Evolutionary conservation across 2,888 invertebrate genomes (phyloP), one percentile per base, ranked within the genome.

Genomic region (Apotomis capreana): DNA sequence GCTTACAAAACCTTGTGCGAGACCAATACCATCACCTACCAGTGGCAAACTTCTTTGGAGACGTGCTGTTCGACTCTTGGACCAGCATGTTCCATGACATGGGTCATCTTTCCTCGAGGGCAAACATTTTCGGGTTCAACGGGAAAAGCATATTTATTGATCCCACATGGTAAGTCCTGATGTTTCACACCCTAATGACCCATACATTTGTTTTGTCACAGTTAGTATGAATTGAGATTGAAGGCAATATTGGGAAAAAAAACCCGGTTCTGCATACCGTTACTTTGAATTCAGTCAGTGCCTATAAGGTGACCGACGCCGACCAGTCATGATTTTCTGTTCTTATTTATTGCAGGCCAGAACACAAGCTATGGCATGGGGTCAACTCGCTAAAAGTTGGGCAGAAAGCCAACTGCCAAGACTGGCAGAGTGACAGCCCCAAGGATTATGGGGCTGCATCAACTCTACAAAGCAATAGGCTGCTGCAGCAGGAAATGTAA

Each of bases 331-430:
- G 26, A 26, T 26, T 26, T 26, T 26, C 26, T 26, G 26, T 26
- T 26, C 49, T 49, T 37, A 59, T 52, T n/a, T 40, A n/a, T 74
- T 70, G 51, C 74, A 91, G 92, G 92, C 87, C 87, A 13, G 79
- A 79, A 0, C 90, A 89, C 79, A 83, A 79, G 0, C 77, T 89
- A 10, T 93, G 92, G 92, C 91, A 90, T 64, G 92, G 92, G 0
- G 81, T 83, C 60, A 73, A 81, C 15, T 6, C 72, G 0, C 54
- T 65, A 0, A 89, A 89, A 0, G 68, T 78, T 0, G 80, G 80
- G 4, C 58, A 72, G 6, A 59, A 79, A 0, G 74, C 74, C 1
- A 84, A 75, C 64, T 92, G 91, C 69, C 76, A 84, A 0, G 82
- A 86, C 59, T 92, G 91, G 92, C 76, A 77, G 15, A 87, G 80